Conservation (phyloP, 2,888 invertebrate genomes). For the Caenorhabditis angaria region DNA sequence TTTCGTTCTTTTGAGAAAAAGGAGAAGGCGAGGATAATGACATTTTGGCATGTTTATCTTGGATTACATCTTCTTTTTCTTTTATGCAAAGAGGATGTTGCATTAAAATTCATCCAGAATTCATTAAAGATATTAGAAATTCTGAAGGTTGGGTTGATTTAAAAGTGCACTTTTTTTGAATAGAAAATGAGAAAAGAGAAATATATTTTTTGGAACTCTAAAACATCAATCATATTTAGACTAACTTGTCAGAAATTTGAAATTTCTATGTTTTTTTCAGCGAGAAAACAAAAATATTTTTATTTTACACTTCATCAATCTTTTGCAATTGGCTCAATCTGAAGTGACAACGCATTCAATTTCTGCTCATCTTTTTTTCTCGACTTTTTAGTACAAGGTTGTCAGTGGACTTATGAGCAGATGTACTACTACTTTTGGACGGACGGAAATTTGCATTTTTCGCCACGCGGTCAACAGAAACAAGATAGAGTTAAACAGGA, state of each 20-base stretch:
- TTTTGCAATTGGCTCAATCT: not conserved
- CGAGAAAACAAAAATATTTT: not conserved
- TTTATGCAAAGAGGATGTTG: not conserved
- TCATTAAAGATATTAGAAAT: not conserved
- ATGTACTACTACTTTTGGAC: too few relatives aligned
- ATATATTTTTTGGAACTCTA: too few relatives aligned
- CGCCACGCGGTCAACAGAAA: too few relatives aligned
- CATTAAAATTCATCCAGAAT: not conserved
- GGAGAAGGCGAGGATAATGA: not conserved
- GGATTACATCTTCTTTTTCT: constrained; percentile 1
- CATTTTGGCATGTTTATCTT: constrained; percentile 1
- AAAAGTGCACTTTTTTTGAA: too few relatives aligned
- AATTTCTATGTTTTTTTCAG: not conserved
- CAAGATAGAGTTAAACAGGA: too few relatives aligned
- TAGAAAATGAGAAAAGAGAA: too few relatives aligned
- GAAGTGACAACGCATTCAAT: not conserved
- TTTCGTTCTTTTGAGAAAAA: not conserved
- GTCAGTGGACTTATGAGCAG: too few relatives aligned
- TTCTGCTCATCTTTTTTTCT: not conserved
- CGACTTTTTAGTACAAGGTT: not conserved
- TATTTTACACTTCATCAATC: too few relatives aligned
- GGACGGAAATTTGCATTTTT: too few relatives aligned
- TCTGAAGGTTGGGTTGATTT: too few relatives aligned
- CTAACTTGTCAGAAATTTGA: too few relatives aligned
- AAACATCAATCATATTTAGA: too few relatives aligned